A percentile compares a stretch with the other conserved stretches of the same genome.
Evolutionary conservation across 2,888 invertebrate species (phyloP).

Genomic region (Coelopa pilipes): DNA sequence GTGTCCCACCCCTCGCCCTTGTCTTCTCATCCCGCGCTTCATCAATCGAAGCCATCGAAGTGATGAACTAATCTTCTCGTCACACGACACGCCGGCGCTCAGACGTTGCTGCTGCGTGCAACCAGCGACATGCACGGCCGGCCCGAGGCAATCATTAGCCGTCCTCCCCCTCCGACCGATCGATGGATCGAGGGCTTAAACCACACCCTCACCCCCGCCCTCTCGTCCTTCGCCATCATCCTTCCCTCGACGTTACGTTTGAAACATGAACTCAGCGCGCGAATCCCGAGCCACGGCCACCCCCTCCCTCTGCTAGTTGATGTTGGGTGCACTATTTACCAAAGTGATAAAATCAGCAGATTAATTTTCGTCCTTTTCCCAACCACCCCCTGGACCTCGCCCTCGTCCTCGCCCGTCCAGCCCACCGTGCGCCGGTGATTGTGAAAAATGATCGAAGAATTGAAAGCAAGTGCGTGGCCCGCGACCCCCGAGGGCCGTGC

Average conservation of each 20-base stretch:
- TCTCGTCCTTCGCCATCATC: neutral
- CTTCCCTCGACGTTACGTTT: neutral
- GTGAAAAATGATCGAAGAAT: slow-evolving; percentile 33
- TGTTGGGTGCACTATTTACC: slow-evolving; percentile 36
- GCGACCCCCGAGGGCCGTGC: neutral
- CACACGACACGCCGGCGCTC: slow-evolving; percentile 23
- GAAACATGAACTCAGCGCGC: slow-evolving; percentile 29
- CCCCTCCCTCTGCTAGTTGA: slow-evolving; percentile 1
- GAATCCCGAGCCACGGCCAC: neutral
- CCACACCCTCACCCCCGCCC: neutral
- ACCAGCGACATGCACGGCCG: slow-evolving; percentile 1
- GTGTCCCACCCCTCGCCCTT: no score
- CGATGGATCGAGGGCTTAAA: neutral
- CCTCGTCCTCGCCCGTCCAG: no score
- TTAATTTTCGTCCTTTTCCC: slow-evolving; percentile 31
- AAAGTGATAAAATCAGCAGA: slow-evolving; percentile 42
- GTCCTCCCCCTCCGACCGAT: neutral
- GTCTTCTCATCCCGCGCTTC: neutral
- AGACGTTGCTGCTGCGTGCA: slow-evolving; percentile 9
- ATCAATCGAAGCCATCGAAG: neutral
- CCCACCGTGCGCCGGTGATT: no score
- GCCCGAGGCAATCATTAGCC: slow-evolving; percentile 13
- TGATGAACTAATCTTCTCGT: slow-evolving; percentile 33
- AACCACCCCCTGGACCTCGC: no score
- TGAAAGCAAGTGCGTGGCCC: slow-evolving; percentile 4